Percentiles rank a stretch among this genome's conserved stretches.
Evolutionary conservation across 2,113 vertebrate species (phyloP).

Genomic region (Sinocyclocheilus anophthalmus): DNA sequence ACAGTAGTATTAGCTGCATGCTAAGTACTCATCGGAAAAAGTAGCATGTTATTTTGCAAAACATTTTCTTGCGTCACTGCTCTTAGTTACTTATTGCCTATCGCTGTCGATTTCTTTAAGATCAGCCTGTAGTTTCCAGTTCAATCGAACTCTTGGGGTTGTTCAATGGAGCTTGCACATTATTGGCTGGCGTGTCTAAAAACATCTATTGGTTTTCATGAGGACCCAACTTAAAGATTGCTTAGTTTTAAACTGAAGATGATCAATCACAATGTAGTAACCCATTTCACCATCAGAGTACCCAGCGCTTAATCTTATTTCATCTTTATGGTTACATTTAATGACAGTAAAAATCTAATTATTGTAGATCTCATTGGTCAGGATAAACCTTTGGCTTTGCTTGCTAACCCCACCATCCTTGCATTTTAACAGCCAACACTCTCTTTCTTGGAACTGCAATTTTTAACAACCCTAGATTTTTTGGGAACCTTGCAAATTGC

Average conservation of each 20-base stretch:
- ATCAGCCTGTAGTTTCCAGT: neutral
- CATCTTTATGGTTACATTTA: slow-evolving; percentile 10
- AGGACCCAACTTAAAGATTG: neutral
- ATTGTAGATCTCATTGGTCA: neutral
- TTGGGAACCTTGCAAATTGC: neutral
- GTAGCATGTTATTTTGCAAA: neutral
- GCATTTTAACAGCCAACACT: neutral
- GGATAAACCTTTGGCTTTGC: neutral
- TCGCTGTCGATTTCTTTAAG: neutral
- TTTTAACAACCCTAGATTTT: neutral
- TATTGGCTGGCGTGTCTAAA: neutral
- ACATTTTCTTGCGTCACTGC: neutral
- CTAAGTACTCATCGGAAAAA: neutral
- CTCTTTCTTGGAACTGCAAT: neutral
- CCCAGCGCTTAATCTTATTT: neutral
- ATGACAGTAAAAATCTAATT: neutral
- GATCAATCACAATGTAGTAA: neutral
- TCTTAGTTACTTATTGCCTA: neutral
- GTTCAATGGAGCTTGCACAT: neutral
- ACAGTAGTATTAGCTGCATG: no score
- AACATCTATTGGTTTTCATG: neutral
- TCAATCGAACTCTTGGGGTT: neutral
- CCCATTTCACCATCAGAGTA: neutral
- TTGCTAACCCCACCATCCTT: neutral
- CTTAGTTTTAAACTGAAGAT: neutral